These are phyloP conservation scores for Brachirus orientalis DNA, from an alignment of 2,113 vertebrate genomes.

Conservation along the genomic window DNA sequence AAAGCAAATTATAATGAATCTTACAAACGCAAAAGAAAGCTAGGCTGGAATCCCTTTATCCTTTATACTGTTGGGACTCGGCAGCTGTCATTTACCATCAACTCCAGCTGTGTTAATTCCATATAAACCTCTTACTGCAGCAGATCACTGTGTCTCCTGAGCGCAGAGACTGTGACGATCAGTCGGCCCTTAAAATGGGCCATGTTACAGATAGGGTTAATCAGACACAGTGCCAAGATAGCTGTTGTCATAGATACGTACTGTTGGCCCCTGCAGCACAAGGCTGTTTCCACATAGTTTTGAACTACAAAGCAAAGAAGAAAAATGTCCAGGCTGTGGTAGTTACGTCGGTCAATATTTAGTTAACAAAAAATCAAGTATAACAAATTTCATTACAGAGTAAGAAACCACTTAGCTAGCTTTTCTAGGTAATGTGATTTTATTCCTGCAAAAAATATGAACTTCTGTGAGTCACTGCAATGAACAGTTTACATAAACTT, in stretches of 20 bases:
- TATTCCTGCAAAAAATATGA: not conserved
- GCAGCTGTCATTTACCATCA: constrained; percentile 76
- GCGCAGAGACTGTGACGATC: constrained; percentile 45
- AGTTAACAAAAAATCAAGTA: too few relatives aligned
- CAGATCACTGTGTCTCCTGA: constrained; percentile 51
- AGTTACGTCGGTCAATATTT: too few relatives aligned
- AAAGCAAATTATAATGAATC: constrained; percentile 70
- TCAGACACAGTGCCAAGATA: constrained; percentile 38
- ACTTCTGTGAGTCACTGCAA: not conserved
- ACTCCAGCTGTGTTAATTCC: constrained; percentile 71
- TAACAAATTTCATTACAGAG: too few relatives aligned
- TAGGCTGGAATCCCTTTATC: constrained; percentile 59
- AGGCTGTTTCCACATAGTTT: constrained; percentile 9
- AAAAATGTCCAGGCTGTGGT: not conserved
- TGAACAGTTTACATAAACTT: too few relatives aligned
- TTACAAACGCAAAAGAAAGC: constrained; percentile 31
- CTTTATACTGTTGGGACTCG: constrained; percentile 56
- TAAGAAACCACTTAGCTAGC: too few relatives aligned
- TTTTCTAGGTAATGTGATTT: constrained; percentile 25
- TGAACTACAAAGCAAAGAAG: constrained; percentile 26
- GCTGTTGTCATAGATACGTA: constrained; percentile 55
- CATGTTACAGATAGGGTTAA: constrained; percentile 55
- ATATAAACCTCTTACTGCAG: constrained; percentile 61
- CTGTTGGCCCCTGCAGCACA: constrained; percentile 22
- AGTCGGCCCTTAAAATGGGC: constrained; percentile 56